phyloP scores from a whole-genome alignment of 2,113 vertebrate species.

The Aramus guarauna region DNA sequence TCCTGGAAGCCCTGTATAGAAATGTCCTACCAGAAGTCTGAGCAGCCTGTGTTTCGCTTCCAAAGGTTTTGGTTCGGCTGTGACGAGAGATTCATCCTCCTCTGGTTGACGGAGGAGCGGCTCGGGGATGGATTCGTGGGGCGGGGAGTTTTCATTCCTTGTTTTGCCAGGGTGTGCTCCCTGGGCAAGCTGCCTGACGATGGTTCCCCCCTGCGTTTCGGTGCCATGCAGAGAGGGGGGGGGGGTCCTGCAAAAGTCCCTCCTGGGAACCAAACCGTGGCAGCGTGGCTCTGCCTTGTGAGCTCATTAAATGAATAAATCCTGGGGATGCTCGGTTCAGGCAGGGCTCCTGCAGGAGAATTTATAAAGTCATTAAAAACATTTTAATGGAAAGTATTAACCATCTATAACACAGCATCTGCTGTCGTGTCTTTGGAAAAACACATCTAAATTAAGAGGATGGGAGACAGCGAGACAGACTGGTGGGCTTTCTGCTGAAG shows the following conservation, averaged over 20 bases:
- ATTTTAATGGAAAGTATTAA: conserved; percentile 4
- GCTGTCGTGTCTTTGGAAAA: neutral
- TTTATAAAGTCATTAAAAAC: conserved; percentile 35
- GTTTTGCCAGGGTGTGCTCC: neutral
- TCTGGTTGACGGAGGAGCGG: neutral
- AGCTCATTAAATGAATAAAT: neutral
- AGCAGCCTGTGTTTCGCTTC: neutral
- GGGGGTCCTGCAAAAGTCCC: neutral
- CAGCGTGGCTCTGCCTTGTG: neutral
- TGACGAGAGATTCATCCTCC: neutral
- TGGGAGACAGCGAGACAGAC: conserved; percentile 14
- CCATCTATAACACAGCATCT: conserved; percentile 9
- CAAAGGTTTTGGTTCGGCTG: neutral
- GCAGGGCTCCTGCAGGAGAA: neutral
- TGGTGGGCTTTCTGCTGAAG: conserved; percentile 26
- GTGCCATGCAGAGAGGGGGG: neutral
- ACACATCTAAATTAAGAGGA: conserved; percentile 23
- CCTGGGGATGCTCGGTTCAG: neutral
- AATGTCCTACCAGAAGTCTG: neutral
- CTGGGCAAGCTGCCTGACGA: neutral
- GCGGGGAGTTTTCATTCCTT: neutral
- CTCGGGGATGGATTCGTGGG: fast-evolving
- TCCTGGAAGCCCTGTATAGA: neutral
- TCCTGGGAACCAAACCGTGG: neutral
- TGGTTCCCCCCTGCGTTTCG: neutral